Evolutionary conservation across 2,113 vertebrate genomes (phyloP).

Genomic region (Neoarius graeffei): DNA sequence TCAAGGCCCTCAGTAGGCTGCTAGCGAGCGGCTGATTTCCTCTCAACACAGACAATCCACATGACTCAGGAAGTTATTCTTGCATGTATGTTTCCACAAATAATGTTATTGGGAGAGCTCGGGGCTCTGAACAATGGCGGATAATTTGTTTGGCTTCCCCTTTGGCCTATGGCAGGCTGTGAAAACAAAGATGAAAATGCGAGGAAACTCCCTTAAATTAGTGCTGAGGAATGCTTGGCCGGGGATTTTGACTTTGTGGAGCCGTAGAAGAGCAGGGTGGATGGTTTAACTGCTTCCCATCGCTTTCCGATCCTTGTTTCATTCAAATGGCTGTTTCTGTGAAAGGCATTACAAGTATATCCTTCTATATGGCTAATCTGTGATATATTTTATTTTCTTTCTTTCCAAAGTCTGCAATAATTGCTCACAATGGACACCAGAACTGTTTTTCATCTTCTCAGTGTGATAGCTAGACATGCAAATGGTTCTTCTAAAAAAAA

Average conservation of each 20-base stretch:
- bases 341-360: neutral
- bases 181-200: constrained; percentile 78
- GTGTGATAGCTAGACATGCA: neutral
- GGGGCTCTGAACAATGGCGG: constrained; percentile 70
- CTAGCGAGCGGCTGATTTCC: constrained; percentile 43
- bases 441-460: neutral
- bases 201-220: constrained; percentile 73
- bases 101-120: constrained; percentile 74
- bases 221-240: constrained; percentile 59
- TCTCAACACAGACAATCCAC: constrained; percentile 60
- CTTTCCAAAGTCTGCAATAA: neutral
- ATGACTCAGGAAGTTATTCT: constrained; percentile 83
- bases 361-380: constrained; percentile 7
- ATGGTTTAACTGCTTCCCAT: constrained; percentile 42
- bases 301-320: constrained; percentile 36
- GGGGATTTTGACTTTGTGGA: constrained; percentile 47
- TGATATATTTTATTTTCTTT: neutral
- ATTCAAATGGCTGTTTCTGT: neutral
- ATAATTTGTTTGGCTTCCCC: constrained; percentile 77
- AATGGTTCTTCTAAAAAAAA: neutral
- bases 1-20: constrained; percentile 44
- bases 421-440: neutral
- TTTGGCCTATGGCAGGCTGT: constrained; percentile 68
- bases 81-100: constrained; percentile 80
- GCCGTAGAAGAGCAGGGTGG: constrained; percentile 13